Base-by-base conservation (phyloP, 2,888 invertebrate genomes). In the Prosapia bicincta region DNA sequence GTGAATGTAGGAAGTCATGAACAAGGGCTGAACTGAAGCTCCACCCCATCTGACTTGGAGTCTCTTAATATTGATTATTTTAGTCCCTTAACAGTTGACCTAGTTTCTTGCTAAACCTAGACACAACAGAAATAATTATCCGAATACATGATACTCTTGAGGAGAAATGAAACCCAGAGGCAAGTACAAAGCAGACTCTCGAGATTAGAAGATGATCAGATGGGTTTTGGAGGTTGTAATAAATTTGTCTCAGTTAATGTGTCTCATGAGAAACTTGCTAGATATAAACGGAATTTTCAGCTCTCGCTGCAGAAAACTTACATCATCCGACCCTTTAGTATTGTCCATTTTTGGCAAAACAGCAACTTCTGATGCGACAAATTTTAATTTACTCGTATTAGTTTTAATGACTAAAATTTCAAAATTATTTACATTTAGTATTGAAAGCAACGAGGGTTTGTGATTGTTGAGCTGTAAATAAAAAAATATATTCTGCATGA, bases 11-110 rank as follows among this genome's bases (percentile, higher is more conserved):
- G 20, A 54, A 54, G 54, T 54, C 54, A 20, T 38, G 15, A 38
- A 38, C 28, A 6, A 28, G 10, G 38, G 13, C 3, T 54, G 20
- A 20, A 54, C n/a, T n/a, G 38, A 20, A 54, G 54, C 54, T 54
- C 54, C 54, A 54, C 54, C 54, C 54, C 54, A 38, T 38, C 38
- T 20, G 54, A 10, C 54, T 54, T 54, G 54, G 20, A 54, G 54
- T 54, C 54, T 54, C 54, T 54, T 54, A 54, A 54, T 54, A 54
- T 54, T 54, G 54, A 54, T 54, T 54, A 54, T 54, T 54, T 54
- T 54, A 54, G 54, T 20, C 54, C 54, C 54, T 54, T 20, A 54
- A 20, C 20, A 54, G 54, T 20, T 54, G 54, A 54, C 54, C 54
- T 54, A 54, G 10, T 54, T 54, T 5, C n/a, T 20, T 20, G 54